phyloP scores from a whole-genome alignment of 2,888 invertebrate genomes.

The Pyrrhosoma nymphula region DNA sequence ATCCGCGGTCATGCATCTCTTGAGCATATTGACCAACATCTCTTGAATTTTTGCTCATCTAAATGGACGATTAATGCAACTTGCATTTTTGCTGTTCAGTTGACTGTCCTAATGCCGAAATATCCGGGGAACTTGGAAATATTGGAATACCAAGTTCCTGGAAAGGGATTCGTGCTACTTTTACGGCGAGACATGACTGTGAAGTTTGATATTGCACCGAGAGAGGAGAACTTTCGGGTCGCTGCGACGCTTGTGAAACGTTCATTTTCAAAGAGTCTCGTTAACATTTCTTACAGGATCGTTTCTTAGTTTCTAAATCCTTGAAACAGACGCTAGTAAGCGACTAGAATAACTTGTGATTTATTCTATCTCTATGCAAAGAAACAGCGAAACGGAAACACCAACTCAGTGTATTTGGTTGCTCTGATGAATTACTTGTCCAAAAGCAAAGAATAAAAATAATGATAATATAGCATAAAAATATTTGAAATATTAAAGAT shows the following conservation, averaged over 20 bases:
- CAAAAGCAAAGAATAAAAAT: neutral
- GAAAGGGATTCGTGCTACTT: neutral
- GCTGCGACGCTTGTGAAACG: neutral
- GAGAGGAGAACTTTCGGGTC: neutral
- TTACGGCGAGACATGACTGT: neutral
- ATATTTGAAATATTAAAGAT: neutral
- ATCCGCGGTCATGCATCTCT: neutral
- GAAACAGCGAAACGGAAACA: neutral
- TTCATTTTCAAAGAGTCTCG: neutral
- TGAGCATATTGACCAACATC: neutral
- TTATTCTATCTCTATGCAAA: neutral
- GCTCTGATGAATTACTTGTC: slow-evolving; percentile 20
- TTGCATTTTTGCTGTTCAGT: neutral
- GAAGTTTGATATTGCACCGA: neutral
- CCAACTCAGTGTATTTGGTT: slow-evolving; percentile 1
- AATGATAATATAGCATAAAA: neutral
- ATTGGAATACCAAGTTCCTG: neutral
- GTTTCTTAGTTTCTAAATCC: neutral
- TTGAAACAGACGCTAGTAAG: neutral
- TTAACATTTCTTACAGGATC: neutral
- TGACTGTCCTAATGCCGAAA: neutral
- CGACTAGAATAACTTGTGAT: neutral
- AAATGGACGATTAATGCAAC: neutral
- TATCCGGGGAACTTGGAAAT: neutral
- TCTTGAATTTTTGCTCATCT: neutral